These are phyloP conservation scores for Hippoglossus hippoglossus DNA, from an alignment of 2,797 vertebrate species.

Conservation along the genomic window DNA sequence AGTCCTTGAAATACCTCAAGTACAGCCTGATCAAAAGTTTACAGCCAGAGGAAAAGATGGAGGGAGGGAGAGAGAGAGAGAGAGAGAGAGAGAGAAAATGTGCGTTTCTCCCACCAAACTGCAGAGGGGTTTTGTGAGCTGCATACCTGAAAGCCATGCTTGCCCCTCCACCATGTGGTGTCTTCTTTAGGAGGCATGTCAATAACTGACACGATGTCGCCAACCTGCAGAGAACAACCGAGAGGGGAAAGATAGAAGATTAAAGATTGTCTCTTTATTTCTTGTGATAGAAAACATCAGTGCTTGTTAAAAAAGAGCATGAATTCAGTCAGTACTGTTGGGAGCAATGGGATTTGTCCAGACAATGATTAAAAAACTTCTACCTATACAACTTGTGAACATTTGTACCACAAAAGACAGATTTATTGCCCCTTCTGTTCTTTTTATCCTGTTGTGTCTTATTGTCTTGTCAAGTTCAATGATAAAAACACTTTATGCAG, in stretches of 20 bases:
- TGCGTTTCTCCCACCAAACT: too few species aligned
- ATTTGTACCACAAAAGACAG: conserved; percentile 10
- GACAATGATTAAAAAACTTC: background rate
- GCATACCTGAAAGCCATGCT: conserved; percentile 97
- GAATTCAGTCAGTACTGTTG: background rate
- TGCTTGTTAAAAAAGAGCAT: background rate
- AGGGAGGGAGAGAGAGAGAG: too few species aligned
- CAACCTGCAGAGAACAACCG: conserved; percentile 86
- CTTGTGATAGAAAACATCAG: background rate
- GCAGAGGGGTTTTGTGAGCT: too few species aligned
- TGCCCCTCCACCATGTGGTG: conserved; percentile 99
- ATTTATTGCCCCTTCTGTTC: background rate
- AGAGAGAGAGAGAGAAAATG: too few species aligned
- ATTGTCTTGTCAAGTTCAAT: background rate
- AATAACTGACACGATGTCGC: conserved; percentile 98
- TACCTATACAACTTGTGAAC: background rate
- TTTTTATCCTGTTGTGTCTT: background rate
- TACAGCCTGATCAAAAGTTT: conserved; percentile 11
- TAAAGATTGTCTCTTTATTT: background rate
- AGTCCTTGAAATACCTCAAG: conserved; percentile 40
- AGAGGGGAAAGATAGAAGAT: background rate
- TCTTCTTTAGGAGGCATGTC: conserved; percentile 99
- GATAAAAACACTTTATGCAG: background rate
- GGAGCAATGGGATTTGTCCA: background rate
- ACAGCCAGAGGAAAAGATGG: background rate